A percentile compares a stretch with the other conserved stretches of the same genome.
These are phyloP conservation scores for human (Homo sapiens) DNA, from an alignment of 2,113 vertebrate species.

Conservation along the genomic window GRCh38 chr5:53654001-53654500, in stretches of 20 bases:
- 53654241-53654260: neutral
- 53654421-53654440: neutral
- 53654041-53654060: neutral
- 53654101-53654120: neutral
- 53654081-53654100: neutral
- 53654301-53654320: neutral
- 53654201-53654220: neutral
- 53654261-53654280: neutral
- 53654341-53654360: neutral
- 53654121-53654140: neutral
- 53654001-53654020: neutral
- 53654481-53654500: neutral
- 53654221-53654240: neutral
- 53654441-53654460: neutral
- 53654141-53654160: neutral
- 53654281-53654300: neutral
- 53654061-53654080: neutral
- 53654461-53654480: neutral
- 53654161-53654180: neutral
- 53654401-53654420: neutral
- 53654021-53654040: neutral
- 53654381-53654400: neutral
- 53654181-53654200: neutral
- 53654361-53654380: neutral
- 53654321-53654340: neutral